Base-by-base conservation (phyloP, 2,113 vertebrate species). In the Istiophorus platypterus region DNA sequence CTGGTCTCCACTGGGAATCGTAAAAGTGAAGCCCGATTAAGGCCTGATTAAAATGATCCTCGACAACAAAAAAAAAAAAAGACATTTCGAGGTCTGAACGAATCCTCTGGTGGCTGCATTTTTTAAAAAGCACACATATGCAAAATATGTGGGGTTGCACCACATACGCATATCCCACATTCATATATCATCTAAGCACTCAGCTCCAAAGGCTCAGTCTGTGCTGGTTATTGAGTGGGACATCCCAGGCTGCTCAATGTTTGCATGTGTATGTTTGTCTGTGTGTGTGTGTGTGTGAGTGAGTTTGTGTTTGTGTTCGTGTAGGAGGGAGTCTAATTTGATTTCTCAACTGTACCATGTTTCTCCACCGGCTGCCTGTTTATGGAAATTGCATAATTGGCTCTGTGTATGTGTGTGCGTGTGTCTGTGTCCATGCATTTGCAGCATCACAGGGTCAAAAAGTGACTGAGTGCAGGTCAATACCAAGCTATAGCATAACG, bases 141-240 rank as follows among this genome's bases (percentile, higher is more conserved):
- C 14, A 66, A 41, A 72, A 52, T 47, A 34, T 59, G 52, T 57
- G 37, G 6, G 26, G 49, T 0, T 78, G 17, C 15, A n/a, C 31
- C 54, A 51, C 7, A 56, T 7, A 58, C 29, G 73, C 22, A 69
- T 31, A 67, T 17, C 24, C 41, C 47, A 77, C 62, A n/a, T 75
- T 78, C 61, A 26, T 80, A 78, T 66, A 77, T 57, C 64, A 72
- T 59, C 27, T 29, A 52, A 76, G 57, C 75, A 66, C 59, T 54
- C 18, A 47, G 78, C 76, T 83, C 58, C 76, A 84, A 85, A 77
- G 85, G 62, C 84, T n/a, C 84, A 86, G 86, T 89, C 88, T 91
- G 81, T 70, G 83, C 74, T 85, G 77, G 42, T 81, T 87, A 91
- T 51, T 88, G 83, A 89, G 87, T 90, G 85, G 90, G 82, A 91